phyloP scores from a whole-genome alignment of 2,113 vertebrate species.

The Aegotheles bennettii region DNA sequence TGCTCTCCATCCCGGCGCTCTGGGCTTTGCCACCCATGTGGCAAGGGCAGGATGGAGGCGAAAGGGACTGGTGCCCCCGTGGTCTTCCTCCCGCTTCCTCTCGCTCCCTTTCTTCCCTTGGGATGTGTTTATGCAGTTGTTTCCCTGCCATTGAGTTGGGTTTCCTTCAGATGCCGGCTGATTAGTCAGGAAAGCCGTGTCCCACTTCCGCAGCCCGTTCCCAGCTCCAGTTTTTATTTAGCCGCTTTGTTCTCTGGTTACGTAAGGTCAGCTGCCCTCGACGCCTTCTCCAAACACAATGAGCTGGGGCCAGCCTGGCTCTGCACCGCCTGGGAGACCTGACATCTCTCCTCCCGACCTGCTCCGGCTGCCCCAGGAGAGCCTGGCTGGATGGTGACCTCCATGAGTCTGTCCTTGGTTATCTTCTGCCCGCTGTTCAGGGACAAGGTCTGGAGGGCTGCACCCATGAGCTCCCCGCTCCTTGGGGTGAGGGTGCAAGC shows the following conservation, averaged over 20 bases:
- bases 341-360: rapidly evolving
- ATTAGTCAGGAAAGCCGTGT: constrained; percentile 27
- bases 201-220: constrained; percentile 35
- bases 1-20: rapidly evolving
- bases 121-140: constrained; percentile 55
- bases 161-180: constrained; percentile 55
- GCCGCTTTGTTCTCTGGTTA: constrained; percentile 18
- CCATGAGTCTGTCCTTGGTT: neutral
- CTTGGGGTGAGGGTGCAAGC: neutral
- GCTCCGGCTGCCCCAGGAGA: rapidly evolving
- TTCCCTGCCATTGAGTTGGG: constrained; percentile 29
- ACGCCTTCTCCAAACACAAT: neutral
- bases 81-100: neutral
- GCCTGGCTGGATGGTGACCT: neutral
- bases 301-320: neutral
- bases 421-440: neutral
- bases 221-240: constrained; percentile 56
- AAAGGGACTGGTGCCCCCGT: neutral
- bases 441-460: neutral
- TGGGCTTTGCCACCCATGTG: neutral
- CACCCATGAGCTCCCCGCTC: neutral
- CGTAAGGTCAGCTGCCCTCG: constrained; percentile 31
- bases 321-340: neutral
- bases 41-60: neutral
- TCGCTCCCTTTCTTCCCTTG: constrained; percentile 3